Base-by-base conservation (phyloP, 2,888 invertebrate genomes). In the Plebejus argus region DNA sequence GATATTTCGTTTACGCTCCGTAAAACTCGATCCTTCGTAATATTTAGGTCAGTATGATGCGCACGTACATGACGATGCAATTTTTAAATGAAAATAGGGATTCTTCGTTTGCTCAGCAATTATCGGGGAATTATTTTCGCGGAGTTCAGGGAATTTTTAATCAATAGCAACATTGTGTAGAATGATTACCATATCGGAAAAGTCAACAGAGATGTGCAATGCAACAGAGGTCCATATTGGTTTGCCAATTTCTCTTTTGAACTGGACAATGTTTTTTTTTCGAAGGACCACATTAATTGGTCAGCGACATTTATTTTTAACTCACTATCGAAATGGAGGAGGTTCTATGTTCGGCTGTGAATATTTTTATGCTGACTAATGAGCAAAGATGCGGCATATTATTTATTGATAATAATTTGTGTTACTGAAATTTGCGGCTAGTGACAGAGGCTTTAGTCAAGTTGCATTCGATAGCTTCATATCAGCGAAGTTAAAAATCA, bases 31-130 rank as follows among this genome's bases (percentile, higher is more conserved):
- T 78, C 72, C 83, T 83, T 82, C 83, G 82, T 86, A 85, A 87
- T 86, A 88, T 88, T 86, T 86, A 86, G 88, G 89, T 89, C 88
- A 86, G 82, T 81, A 81, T 82, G 83, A 83, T 83, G 82, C 82
- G 83, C 87, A 85, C 87, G 85, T 87, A 82, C 83, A 81, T 79
- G 79, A 78, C 81, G 83, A 82, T 85, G 86, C 83, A 86, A 88
- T 88, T 86, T 87, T 83, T 80, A 84, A 88, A 89, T 86, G 86
- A 83, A 86, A 88, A 88, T 84, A 71, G 53, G 79, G 78, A 84
- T 85, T 83, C 81, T 86, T 86, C 83, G 85, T 87, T 87, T 86
- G 83, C 84, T 84, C 84, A 83, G 86, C 85, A 85, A 83, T 86
- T 85, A 84, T 82, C 81, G 80, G 77, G 53, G 74, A 78, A 78